Base-by-base conservation (phyloP, 2,797 vertebrate species). In the Myotis myotis region DNA sequence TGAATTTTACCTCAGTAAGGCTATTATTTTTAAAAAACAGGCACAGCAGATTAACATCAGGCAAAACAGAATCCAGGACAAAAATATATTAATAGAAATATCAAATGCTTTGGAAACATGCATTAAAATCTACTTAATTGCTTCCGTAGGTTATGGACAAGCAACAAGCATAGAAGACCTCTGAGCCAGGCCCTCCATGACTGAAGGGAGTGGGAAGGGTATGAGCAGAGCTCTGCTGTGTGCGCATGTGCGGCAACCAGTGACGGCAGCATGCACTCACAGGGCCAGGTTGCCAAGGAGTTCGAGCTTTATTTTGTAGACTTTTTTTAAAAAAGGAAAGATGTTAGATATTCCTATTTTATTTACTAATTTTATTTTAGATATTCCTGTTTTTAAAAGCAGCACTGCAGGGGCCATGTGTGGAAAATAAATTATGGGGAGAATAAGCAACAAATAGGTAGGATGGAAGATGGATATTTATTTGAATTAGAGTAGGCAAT, bases 241-340 rank as follows among this genome's bases (percentile, higher is more conserved):
- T 16, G 74, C 1, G 15, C 1, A 0, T 0, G 22, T 25, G 36
- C n/a, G 38, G 49, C 33, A 17, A n/a, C 68, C 20, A 4, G 47
- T 16, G 38, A 10, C 66, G 1, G 57, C 0, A 68, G 38, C 68
- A 17, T 1, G 30, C 1, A 6, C 28, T 47, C 90, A 44, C 30
- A 3, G 68, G 53, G 62, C 55, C 55, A 80, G 20, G 78, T 0
- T 83, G 19, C 83, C n/a, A 47, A 17, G 17, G 71, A 66, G 28
- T 62, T 4, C 8, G 16, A 64, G 44, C 28, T 72, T 93, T 51
- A 64, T 36, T 95, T 47, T 81, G 22, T 16, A 84, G 78, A 49
- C 71, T 91, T 95, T 79, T 91, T 95, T 75, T 72, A 51, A 16
- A 86, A 66, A 6, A 87, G 30, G 47, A 79, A 68, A 70, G 90